A percentile compares a stretch with the other conserved stretches of the same genome.
Evolutionary conservation across 2,797 vertebrate species (phyloP).

Genomic region (Pipistrellus kuhlii): DNA sequence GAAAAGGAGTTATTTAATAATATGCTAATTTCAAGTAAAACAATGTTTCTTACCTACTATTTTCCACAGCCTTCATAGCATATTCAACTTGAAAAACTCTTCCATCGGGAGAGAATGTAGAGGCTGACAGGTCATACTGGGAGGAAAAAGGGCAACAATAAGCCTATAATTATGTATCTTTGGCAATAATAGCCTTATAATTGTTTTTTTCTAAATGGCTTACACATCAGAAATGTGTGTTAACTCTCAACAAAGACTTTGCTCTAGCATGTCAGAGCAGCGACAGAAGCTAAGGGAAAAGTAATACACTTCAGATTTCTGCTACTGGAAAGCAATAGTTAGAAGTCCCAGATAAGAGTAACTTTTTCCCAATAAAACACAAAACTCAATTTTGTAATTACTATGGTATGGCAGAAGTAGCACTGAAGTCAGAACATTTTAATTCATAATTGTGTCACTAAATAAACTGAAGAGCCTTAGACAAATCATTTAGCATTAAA

Average conservation of each 20-base stretch:
- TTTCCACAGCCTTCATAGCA: constrained; percentile 99
- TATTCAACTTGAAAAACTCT: constrained; percentile 99
- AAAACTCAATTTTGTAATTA: constrained; percentile 8
- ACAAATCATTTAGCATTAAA: constrained; percentile 36
- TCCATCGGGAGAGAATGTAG: constrained; percentile 98
- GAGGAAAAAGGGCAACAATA: constrained; percentile 53
- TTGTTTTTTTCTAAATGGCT: background rate
- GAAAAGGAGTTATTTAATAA: constrained; percentile 49
- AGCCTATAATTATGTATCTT: constrained; percentile 23
- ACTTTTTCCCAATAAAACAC: constrained; percentile 3
- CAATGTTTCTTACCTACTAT: constrained; percentile 93
- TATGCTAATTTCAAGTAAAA: constrained; percentile 47
- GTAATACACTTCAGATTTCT: background rate
- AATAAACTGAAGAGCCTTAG: constrained; percentile 29
- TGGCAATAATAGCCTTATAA: background rate
- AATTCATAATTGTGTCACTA: constrained; percentile 26
- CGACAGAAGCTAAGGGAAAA: background rate
- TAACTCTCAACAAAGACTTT: constrained; percentile 14
- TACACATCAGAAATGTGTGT: background rate
- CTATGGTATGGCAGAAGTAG: background rate
- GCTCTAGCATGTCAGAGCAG: background rate
- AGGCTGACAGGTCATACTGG: constrained; percentile 97
- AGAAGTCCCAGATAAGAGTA: constrained; percentile 15
- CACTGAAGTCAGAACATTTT: background rate
- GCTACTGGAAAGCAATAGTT: background rate